Evolutionary conservation across 92 coral and sea anemone genomes (phyloP).

Genomic region (Parazoanthus swiftii): DNA sequence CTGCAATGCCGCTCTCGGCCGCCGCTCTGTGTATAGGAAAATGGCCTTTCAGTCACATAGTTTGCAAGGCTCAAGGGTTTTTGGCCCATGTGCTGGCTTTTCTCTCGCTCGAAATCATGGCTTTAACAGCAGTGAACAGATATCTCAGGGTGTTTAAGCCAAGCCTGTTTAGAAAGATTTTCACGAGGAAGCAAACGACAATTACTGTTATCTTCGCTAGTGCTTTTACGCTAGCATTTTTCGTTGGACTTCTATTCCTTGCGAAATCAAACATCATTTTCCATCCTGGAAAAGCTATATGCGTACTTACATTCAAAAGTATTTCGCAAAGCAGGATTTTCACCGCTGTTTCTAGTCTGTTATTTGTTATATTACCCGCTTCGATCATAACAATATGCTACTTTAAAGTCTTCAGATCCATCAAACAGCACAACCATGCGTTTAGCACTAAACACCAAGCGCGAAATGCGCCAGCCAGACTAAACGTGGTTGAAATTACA

Average conservation of each 20-base stretch:
- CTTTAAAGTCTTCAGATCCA: constrained; percentile 57
- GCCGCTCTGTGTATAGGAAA: constrained; percentile 56
- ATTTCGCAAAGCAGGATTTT: constrained; percentile 51
- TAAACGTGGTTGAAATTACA: constrained; percentile 55
- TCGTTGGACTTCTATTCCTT: constrained; percentile 48
- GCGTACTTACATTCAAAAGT: constrained; percentile 50
- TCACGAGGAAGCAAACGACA: constrained; percentile 58
- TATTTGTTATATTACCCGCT: constrained; percentile 73
- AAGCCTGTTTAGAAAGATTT: constrained; percentile 53
- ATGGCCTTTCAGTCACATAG: constrained; percentile 56
- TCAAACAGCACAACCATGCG: constrained; percentile 54
- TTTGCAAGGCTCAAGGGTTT: constrained; percentile 71
- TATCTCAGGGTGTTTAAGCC: constrained; percentile 64
- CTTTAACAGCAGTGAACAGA: constrained; percentile 77
- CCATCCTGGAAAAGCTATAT: constrained; percentile 76
- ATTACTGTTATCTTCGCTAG: constrained; percentile 56
- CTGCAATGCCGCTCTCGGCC: constrained; percentile 71
- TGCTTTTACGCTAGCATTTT: constrained; percentile 45
- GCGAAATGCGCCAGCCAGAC: constrained; percentile 38
- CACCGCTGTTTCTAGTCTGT: constrained; percentile 53
- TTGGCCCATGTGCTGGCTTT: constrained; percentile 70
- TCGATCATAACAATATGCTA: constrained; percentile 61
- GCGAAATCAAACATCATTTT: constrained; percentile 58
- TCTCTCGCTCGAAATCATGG: constrained; percentile 80
- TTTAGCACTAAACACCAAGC: constrained; percentile 32